Conservation (phyloP, 2,113 vertebrate genomes). For the Neogobius melanostomus region DNA sequence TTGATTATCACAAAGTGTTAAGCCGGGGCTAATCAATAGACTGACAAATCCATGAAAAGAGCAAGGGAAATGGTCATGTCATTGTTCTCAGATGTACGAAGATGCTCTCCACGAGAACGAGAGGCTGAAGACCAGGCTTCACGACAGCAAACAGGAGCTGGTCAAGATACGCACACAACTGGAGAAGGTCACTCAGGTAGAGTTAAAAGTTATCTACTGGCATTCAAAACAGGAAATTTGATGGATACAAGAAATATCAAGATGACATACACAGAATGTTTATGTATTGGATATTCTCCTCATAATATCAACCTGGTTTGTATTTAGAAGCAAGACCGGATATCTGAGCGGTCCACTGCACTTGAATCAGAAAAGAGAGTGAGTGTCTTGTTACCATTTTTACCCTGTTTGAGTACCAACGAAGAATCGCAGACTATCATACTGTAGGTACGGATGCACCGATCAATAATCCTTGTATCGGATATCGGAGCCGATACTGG, state of each 20-base stretch:
- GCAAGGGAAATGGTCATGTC: neutral
- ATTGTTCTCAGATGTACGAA: conserved; percentile 84
- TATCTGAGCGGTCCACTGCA: conserved; percentile 85
- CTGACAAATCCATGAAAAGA: neutral
- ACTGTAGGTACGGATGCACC: too few species aligned
- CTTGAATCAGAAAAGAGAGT: conserved; percentile 93
- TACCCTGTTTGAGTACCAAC: too few species aligned
- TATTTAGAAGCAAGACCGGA: conserved; percentile 88
- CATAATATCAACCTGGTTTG: conserved; percentile 28
- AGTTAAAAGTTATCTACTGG: neutral
- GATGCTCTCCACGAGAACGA: conserved; percentile 92
- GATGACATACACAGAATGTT: neutral
- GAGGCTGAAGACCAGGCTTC: conserved; percentile 89
- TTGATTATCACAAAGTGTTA: neutral
- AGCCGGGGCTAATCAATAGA: neutral
- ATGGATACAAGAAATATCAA: neutral
- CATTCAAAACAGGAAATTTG: neutral
- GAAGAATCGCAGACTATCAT: too few species aligned
- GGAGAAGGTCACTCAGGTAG: conserved; percentile 89
- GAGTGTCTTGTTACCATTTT: conserved; percentile 37
- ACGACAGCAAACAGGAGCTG: conserved; percentile 90
- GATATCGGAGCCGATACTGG: too few species aligned
- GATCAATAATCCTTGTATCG: too few species aligned
- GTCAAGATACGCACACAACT: conserved; percentile 86
- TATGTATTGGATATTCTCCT: neutral